Evolutionary conservation across 2,113 vertebrate species (phyloP).

Genomic region (Hirundichthys speculiger): DNA sequence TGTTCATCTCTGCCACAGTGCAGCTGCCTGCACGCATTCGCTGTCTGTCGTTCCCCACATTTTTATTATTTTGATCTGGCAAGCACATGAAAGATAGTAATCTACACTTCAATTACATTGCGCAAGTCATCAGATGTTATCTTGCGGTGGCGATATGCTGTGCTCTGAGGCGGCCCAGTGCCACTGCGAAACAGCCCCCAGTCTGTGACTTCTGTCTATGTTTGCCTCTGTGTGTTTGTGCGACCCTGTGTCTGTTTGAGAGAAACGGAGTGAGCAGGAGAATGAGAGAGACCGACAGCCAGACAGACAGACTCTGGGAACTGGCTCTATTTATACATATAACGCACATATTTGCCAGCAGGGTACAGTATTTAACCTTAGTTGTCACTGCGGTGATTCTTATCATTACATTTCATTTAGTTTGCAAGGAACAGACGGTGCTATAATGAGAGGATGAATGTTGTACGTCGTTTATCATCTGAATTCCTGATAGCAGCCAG

Average conservation of each 20-base stretch:
- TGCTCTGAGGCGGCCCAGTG: slow-evolving; percentile 76
- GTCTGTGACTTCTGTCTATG: slow-evolving; percentile 56
- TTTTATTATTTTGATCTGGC: slow-evolving; percentile 81
- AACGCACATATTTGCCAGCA: slow-evolving; percentile 69
- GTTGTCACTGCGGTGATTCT: slow-evolving; percentile 73
- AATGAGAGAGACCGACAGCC: slow-evolving; percentile 41
- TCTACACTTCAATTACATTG: slow-evolving; percentile 81
- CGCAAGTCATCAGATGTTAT: slow-evolving; percentile 81
- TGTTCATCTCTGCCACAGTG: slow-evolving; percentile 47
- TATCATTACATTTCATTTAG: slow-evolving; percentile 70
- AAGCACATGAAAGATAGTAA: slow-evolving; percentile 78
- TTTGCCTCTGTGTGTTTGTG: slow-evolving; percentile 33
- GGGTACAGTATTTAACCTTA: slow-evolving; percentile 74
- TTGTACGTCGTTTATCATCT: slow-evolving; percentile 51
- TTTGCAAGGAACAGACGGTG: slow-evolving; percentile 48
- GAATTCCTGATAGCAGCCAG: slow-evolving; percentile 61
- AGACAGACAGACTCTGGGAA: slow-evolving; percentile 51
- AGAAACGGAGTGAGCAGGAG: slow-evolving; percentile 40
- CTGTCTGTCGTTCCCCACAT: slow-evolving; percentile 53
- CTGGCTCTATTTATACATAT: slow-evolving; percentile 67
- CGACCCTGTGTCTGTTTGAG: slow-evolving; percentile 6
- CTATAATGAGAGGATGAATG: slow-evolving; percentile 50
- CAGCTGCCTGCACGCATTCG: slow-evolving; percentile 50
- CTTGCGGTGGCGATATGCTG: slow-evolving; percentile 70
- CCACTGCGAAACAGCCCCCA: slow-evolving; percentile 72